Base-by-base conservation (phyloP, 2,888 invertebrate genomes). In the Conops quadrifasciatus region DNA sequence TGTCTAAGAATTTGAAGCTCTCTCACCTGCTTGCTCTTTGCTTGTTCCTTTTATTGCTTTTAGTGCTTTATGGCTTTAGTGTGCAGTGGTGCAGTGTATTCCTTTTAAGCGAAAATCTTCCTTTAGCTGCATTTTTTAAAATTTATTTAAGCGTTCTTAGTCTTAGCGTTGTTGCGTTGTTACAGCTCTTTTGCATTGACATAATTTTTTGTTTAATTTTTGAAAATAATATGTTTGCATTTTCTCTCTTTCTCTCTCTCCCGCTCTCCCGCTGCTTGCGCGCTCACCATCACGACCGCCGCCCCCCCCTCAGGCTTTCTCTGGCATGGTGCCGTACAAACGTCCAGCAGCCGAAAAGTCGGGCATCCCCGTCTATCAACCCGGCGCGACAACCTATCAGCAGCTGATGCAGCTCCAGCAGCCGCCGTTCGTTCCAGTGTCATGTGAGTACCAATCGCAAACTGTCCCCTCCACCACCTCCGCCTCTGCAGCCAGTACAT, bases 361-460 rank as follows among this genome's bases (percentile, higher is more conserved):
- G 86, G 96, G 97, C 86, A 90, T 97, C 87, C 97, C 97, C 84
- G 94, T 97, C 82, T 97, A 96, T 90, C 95, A 95, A 88, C 95
- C 96, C 85, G 91, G 92, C 85, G 93, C 93, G 86, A 93, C 93
- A 83, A 94, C 94, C 85, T 94, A 95, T 89, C 96, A 96, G 89
- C 96, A 96, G 89, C 91, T 96, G 88, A 93, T 96, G 92, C 95
- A 95, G 90, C 91, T 94, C 84, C 89, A 89, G 84, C 95, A 95
- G 91, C 96, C 95, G 88, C 96, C 95, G 88, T 96, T 95, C 90
- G 95, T 96, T 92, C 95, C 96, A 92, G 95, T 96, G 90, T 95
- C 96, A 94, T 96, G 96, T 96, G 96, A 97, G 96, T 95, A 94
- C 93, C 77, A 74, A 77, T 76, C 77, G 76, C 76, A 77, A 75